Evolutionary conservation across 2,888 invertebrate genomes (phyloP), one percentile per base, ranked within the genome.

Genomic region (Drosophila neotestacea): DNA sequence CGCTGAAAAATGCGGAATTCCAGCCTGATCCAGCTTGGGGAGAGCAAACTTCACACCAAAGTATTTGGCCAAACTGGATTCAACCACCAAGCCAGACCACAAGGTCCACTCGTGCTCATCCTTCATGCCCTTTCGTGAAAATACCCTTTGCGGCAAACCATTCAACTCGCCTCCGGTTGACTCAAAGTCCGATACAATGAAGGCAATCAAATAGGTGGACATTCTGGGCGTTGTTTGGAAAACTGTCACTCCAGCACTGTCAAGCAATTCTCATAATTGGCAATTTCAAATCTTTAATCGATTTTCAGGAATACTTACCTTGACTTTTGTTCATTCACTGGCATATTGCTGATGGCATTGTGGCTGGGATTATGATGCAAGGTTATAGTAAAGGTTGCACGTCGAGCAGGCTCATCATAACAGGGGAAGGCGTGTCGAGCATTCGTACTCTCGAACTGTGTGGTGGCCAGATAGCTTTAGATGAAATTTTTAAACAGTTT

Each of bases 1-100:
- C 63, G 96, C 95, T n/a, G 95, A 94, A 86, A 97, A 97, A 82
- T 97, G 96, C 0, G 97, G 96, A 22, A 98, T 94, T 0, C 97
- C 97, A 1, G 96, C 96, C 96, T 98, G 96, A 90, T 98, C 98
- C 81, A 97, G 94, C 92, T 98, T 97, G 0, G 96, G 95, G 22
- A 97, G 88, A 0, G 96, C 95, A 81, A 96, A 97, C 9, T 94
- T 93, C 36, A 96, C 95, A 60, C 94, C 94, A 88, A 97, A 96
- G 78, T 95, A 96, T 0, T 94, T 93, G 68, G 95, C 95, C 60
- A 96, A 94, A 77, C 94, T 95, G n/a, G 94, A 93, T 0, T 98
- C 92, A 4, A 96, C 94, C 76, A 94, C 94, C 0, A 95, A 95
- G 0, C 97, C 97, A 0, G 96, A 94, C n/a, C 95, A 93, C 5